Percentiles rank a stretch among this genome's conserved stretches.
These are phyloP conservation scores for Hirudinaria manillensis DNA, from an alignment of 2,888 invertebrate species.

Conservation along the genomic window DNA sequence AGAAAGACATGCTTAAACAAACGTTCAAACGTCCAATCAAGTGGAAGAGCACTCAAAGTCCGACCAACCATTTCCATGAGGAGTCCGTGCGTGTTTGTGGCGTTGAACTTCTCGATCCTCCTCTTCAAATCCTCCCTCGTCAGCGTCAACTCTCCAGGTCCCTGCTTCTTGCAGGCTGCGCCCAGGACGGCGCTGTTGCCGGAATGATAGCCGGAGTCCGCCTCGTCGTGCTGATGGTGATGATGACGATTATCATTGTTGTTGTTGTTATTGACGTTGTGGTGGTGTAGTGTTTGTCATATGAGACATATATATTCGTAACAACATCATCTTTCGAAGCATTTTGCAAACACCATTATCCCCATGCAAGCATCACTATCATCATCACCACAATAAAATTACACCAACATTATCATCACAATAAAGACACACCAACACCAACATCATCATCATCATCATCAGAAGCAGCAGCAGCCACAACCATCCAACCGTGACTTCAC, in stretches of 20 bases:
- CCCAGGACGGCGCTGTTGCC: slow-evolving; percentile 30
- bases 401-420: too few relatives aligned
- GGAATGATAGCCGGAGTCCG: slow-evolving; percentile 33
- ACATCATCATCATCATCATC: too few relatives aligned
- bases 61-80: slow-evolving; percentile 52
- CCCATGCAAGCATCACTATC: too few relatives aligned
- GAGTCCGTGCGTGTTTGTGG: slow-evolving; percentile 51
- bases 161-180: slow-evolving; percentile 1
- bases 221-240: slow-evolving; percentile 19
- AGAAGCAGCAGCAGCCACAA: too few relatives aligned
- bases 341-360: too few relatives aligned
- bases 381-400: too few relatives aligned
- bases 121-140: slow-evolving; percentile 50
- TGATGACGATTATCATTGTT: background rate
- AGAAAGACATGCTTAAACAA: too few relatives aligned
- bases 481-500: background rate
- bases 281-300: background rate
- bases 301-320: background rate
- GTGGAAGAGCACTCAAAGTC: background rate
- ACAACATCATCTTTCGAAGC: too few relatives aligned
- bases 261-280: background rate
- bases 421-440: too few relatives aligned
- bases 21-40: too few relatives aligned
- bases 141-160: slow-evolving; percentile 39
- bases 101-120: slow-evolving; percentile 54